These are phyloP conservation scores for Reticulitermes speratus DNA, from an alignment of 1,140 invertebrate species.

Conservation along the genomic window DNA sequence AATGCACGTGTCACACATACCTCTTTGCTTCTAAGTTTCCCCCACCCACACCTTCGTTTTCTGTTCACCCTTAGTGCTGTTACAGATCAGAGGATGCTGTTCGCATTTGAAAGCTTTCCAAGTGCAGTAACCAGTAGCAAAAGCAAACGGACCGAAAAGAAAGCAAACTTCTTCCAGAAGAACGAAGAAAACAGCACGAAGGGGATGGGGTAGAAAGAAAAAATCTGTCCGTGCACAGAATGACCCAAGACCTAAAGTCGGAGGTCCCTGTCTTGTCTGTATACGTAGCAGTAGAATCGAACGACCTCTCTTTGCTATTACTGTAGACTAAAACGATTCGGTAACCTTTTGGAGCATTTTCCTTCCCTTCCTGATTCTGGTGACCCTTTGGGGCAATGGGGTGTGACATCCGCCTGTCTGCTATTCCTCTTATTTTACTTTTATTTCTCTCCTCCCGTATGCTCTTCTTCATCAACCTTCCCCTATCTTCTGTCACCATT, in stretches of 20 bases:
- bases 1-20: slow-evolving; percentile 9
- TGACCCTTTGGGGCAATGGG: slow-evolving; percentile 31
- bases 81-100: background rate
- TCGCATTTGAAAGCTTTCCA: slow-evolving; percentile 29
- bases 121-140: slow-evolving; percentile 27
- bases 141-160: slow-evolving; percentile 28
- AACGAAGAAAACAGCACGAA: background rate
- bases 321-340: slow-evolving; percentile 16
- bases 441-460: slow-evolving; percentile 10
- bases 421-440: slow-evolving; percentile 16
- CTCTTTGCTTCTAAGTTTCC: background rate
- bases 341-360: slow-evolving; percentile 18
- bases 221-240: background rate
- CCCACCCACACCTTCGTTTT: background rate
- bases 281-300: background rate
- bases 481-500: background rate
- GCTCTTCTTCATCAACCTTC: slow-evolving; percentile 22
- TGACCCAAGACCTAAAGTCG: background rate
- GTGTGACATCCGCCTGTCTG: slow-evolving; percentile 23
- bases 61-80: background rate
- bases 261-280: background rate
- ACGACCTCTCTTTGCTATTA: slow-evolving; percentile 19
- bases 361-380: background rate
- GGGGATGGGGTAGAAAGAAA: background rate
- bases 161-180: slow-evolving; percentile 20